Evolutionary conservation across 23 tunicate genomes (phyloP), one percentile per base, ranked within the genome.

Genomic region (Corella eumyota): DNA sequence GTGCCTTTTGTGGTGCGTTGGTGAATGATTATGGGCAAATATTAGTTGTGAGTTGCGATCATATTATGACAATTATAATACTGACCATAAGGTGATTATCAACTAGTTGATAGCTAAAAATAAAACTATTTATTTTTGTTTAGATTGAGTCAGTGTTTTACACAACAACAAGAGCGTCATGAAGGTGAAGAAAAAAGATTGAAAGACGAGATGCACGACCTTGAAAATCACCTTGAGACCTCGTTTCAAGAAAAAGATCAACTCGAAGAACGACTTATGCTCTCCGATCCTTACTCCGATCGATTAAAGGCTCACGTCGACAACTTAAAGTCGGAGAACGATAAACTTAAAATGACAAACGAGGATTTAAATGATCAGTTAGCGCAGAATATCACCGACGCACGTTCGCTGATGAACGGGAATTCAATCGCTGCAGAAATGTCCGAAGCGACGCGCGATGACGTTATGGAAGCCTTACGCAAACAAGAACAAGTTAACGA

Each of bases 291-390:
- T 1, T 19, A 61, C n/a, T 58, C 82, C 25, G 82, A 45, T 1
- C 59, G 70, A 28, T 37, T 77, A 13, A 46, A 45, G 45, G 75
- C 75, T 17, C 75, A 77, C 25, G 63, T 77, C 38, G 85, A 77
- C 21, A 47, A 71, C 60, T 60, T 86, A 25, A 73, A 65, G 33
- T 33, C 47, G 51, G 95, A 86, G 57, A 86, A 86, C 36, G 95
- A 71, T 17, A 46, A 83, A 51, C 64, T 86, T 20, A 77, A 77
- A 51, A 24, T 27, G 35, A 72, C 69, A 22, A 77, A 85, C 53
- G 95, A 85, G 29, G 95, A 85, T 17, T 54, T 85, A 50, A 71
- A 55, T 36, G 85, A 45, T 25, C 85, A 85, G 60, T 60, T 85
- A 25, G 95, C 95, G 3, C 95, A 81, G 31, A 71, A 85, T 38